Conservation (phyloP, 2,113 vertebrate species). For the Tamias sibiricus region DNA sequence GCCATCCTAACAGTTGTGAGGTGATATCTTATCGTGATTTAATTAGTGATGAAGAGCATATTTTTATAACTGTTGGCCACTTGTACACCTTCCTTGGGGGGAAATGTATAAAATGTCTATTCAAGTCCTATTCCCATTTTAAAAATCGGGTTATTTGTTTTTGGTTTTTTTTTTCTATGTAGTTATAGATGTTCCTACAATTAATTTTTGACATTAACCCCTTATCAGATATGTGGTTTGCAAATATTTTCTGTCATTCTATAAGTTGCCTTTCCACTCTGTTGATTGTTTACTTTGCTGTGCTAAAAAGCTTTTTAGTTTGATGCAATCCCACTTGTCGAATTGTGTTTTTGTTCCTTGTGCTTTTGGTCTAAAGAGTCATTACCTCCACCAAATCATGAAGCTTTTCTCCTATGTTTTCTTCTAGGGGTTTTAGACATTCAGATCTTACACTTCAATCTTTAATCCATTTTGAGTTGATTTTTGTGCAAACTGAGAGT, state of each 20-base stretch:
- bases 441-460: background rate
- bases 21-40: background rate
- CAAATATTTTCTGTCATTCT: constrained; percentile 26
- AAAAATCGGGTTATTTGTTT: background rate
- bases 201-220: background rate
- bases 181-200: background rate
- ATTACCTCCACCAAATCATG: background rate
- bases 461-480: background rate
- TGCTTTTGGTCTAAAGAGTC: background rate
- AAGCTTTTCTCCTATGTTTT: background rate
- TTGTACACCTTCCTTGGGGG: background rate
- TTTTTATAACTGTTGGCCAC: background rate
- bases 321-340: background rate
- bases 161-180: background rate
- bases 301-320: background rate
- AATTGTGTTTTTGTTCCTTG: background rate
- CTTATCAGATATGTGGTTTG: background rate
- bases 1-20: background rate
- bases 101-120: background rate
- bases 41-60: background rate
- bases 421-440: constrained; percentile 29
- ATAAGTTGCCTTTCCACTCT: background rate
- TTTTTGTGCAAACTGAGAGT: constrained; percentile 18
- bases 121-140: background rate
- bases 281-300: background rate